Conservation (phyloP, 2,113 vertebrate species). For the Phycodurus eques region DNA sequence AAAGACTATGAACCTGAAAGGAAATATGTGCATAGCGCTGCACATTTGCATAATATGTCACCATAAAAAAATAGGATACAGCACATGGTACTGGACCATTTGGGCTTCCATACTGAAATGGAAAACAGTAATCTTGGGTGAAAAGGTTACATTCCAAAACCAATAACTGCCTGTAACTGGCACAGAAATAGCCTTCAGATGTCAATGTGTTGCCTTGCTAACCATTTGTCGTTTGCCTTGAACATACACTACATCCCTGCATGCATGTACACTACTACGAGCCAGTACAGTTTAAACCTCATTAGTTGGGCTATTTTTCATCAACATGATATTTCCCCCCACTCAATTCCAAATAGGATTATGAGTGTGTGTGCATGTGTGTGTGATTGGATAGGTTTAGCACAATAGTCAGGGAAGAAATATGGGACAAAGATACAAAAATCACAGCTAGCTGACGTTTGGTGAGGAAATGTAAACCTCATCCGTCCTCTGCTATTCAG, state of each 20-base stretch:
- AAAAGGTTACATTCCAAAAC: slow-evolving; percentile 25
- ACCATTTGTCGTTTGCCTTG: neutral
- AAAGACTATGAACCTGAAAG: neutral
- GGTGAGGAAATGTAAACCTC: neutral
- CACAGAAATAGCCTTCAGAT: slow-evolving; percentile 41
- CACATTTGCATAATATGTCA: no score
- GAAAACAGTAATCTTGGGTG: neutral
- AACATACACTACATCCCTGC: neutral
- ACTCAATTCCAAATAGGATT: neutral
- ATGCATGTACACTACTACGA: neutral
- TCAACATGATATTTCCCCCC: neutral
- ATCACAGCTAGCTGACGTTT: neutral
- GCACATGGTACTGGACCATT: neutral
- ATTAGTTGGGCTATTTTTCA: neutral
- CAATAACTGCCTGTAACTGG: slow-evolving; percentile 22
- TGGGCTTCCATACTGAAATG: neutral
- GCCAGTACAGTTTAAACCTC: neutral
- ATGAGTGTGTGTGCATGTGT: neutral
- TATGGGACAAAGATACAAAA: neutral
- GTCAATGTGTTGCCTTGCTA: slow-evolving; percentile 15
- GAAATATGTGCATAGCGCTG: no score
- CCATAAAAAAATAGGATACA: no score
- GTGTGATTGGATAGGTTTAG: neutral
- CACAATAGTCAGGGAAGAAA: neutral
- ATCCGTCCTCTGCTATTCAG: neutral